These are phyloP conservation scores for Armadillidium nasatum DNA, from an alignment of 1,140 invertebrate genomes.

Conservation along the genomic window DNA sequence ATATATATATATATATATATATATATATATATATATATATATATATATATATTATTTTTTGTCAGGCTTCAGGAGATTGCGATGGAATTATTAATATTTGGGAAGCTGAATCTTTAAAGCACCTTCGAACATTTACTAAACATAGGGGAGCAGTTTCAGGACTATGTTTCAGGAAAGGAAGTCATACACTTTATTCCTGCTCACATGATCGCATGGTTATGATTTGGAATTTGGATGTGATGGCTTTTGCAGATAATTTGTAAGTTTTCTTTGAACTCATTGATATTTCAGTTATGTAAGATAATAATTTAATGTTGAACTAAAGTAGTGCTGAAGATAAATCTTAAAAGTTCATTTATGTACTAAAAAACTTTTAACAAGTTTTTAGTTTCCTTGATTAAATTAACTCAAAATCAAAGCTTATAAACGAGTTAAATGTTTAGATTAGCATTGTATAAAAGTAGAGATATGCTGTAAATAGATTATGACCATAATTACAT, in stretches of 20 bases:
- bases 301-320: background rate
- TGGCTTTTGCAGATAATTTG: conserved; percentile 91
- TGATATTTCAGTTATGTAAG: conserved; percentile 21
- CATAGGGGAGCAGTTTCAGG: conserved; percentile 71
- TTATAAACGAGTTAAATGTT: too few relatives aligned
- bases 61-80: conserved; percentile 66
- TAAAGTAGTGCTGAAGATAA: too few relatives aligned
- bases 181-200: conserved; percentile 81
- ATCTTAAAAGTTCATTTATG: too few relatives aligned
- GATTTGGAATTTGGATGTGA: conserved; percentile 91
- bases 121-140: conserved; percentile 74
- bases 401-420: too few relatives aligned
- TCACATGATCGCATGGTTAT: conserved; percentile 75
- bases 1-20: too few relatives aligned
- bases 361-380: too few relatives aligned
- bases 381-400: too few relatives aligned
- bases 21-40: too few relatives aligned
- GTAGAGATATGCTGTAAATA: too few relatives aligned
- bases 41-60: too few relatives aligned
- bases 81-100: conserved; percentile 76
- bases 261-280: conserved; percentile 51
- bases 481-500: too few relatives aligned
- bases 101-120: conserved; percentile 68
- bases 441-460: too few relatives aligned
- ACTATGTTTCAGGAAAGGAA: conserved; percentile 75